Percentiles rank a stretch among this genome's conserved stretches.
Conservation (phyloP, 2,888 invertebrate genomes). For the Imbricaverruca yamaguchii region DNA sequence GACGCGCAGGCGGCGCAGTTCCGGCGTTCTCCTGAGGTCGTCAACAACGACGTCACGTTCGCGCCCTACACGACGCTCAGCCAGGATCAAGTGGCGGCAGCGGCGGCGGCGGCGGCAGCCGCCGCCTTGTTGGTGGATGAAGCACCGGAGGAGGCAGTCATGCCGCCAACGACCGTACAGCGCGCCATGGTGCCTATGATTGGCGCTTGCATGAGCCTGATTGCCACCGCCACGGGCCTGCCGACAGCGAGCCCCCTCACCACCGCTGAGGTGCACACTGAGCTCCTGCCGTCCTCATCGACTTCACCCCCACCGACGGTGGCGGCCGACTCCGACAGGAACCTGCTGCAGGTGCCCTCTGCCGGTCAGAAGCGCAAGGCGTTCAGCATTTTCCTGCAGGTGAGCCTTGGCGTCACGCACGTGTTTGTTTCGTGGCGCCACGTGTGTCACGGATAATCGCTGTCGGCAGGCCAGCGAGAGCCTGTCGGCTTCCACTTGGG, state of each 20-base stretch:
- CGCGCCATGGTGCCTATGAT: not conserved
- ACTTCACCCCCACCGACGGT: not conserved
- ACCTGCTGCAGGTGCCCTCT: not conserved
- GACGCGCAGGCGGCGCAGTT: not conserved
- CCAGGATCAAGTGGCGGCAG: not conserved
- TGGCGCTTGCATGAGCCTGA: not conserved
- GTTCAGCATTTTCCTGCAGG: slow-evolving; percentile 6
- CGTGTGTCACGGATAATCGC: too few species aligned
- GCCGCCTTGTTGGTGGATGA: not conserved
- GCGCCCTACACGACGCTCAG: slow-evolving; percentile 2
- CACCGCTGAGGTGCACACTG: too few species aligned
- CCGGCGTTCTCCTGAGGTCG: not conserved
- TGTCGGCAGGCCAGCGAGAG: too few species aligned
- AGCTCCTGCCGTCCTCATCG: not conserved
- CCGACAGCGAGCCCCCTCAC: too few species aligned
- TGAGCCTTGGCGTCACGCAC: not conserved
- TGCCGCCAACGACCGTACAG: not conserved
- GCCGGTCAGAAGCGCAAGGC: slow-evolving; percentile 17
- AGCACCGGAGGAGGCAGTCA: not conserved
- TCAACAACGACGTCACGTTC: not conserved
- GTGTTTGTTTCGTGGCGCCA: too few species aligned
- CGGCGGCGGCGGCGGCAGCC: not conserved
- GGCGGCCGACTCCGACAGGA: not conserved
- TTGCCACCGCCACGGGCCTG: not conserved
- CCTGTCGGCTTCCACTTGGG: too few species aligned